Evolutionary conservation across 2,888 invertebrate species (phyloP).

Genomic region (Acrobeloides nanus): DNA sequence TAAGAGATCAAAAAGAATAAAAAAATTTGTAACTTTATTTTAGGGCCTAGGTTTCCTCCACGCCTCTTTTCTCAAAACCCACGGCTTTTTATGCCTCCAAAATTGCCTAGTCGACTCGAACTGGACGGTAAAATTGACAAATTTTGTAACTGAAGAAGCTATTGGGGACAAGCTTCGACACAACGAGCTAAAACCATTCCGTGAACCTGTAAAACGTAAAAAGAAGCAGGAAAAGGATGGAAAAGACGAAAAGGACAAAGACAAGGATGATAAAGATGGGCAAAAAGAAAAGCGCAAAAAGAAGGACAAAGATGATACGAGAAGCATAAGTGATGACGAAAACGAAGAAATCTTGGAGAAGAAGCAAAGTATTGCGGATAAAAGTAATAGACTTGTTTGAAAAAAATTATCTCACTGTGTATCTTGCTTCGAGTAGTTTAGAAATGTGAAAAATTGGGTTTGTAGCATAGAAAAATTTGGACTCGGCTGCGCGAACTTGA

Average conservation of each 20-base stretch:
- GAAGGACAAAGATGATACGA: slow-evolving; percentile 4
- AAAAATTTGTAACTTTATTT: slow-evolving; percentile 1
- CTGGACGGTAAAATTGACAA: slow-evolving; percentile 52
- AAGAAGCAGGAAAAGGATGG: neutral
- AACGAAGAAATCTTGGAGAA: neutral
- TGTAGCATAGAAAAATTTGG: too few relatives aligned
- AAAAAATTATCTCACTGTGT: neutral
- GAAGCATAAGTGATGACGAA: neutral
- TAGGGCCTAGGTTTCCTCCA: slow-evolving; percentile 44
- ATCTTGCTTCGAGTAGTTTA: neutral
- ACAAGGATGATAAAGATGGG: slow-evolving; percentile 5
- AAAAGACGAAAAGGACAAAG: neutral
- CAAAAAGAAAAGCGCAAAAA: slow-evolving; percentile 11
- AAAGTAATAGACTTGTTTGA: neutral
- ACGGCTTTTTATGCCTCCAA: slow-evolving; percentile 49
- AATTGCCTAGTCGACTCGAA: slow-evolving; percentile 52
- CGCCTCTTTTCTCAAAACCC: slow-evolving; percentile 36
- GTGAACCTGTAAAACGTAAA: neutral
- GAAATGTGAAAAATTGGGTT: neutral
- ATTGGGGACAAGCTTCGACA: slow-evolving; percentile 45
- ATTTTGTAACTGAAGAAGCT: slow-evolving; percentile 46
- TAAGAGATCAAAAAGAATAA: neutral
- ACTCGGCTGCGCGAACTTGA: too few relatives aligned
- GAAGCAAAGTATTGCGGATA: neutral
- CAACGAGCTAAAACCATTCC: slow-evolving; percentile 31